These are phyloP conservation scores for Selene dorsalis DNA, from an alignment of 2,797 vertebrate species.

Conservation along the genomic window DNA sequence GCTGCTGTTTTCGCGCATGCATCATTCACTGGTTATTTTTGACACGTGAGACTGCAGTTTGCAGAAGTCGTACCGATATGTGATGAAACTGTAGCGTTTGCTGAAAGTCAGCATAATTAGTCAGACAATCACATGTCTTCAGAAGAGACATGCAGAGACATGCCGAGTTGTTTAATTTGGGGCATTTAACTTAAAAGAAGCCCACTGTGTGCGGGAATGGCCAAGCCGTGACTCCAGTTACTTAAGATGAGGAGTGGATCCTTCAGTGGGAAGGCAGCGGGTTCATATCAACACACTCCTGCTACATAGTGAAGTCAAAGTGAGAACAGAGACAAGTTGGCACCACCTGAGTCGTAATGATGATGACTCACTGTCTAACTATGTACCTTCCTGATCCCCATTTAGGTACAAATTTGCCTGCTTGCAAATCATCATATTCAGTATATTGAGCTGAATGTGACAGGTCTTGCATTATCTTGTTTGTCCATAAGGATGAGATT, in stretches of 20 bases:
- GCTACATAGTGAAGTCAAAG: not conserved
- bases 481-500: not conserved
- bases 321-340: not conserved
- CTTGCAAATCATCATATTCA: not conserved
- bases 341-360: not conserved
- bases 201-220: not conserved
- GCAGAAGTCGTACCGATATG: not conserved
- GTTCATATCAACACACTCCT: constrained; percentile 14
- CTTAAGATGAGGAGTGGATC: not conserved
- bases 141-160: not conserved
- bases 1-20: not conserved
- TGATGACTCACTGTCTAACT: not conserved
- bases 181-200: not conserved
- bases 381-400: not conserved
- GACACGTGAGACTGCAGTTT: not conserved
- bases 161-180: constrained; percentile 2
- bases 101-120: constrained; percentile 5
- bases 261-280: constrained; percentile 3
- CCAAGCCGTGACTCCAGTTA: not conserved
- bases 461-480: not conserved
- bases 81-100: not conserved
- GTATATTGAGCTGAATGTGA: not conserved
- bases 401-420: not conserved
- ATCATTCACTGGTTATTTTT: not conserved
- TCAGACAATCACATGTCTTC: constrained; percentile 11